These are phyloP conservation scores for Cinara cedri DNA, from an alignment of 2,888 invertebrate species.

Conservation along the genomic window DNA sequence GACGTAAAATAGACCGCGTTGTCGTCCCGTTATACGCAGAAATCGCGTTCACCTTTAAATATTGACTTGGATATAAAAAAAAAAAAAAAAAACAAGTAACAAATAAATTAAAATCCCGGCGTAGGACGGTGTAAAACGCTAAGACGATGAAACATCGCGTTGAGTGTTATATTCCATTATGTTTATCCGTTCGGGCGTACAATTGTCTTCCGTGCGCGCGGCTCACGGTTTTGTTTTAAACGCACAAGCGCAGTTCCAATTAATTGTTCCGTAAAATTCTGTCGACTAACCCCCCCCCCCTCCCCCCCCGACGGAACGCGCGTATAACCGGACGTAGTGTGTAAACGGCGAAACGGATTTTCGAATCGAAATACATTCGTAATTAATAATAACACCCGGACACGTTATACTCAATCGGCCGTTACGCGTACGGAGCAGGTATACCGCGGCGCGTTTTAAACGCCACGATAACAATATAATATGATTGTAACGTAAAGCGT, in stretches of 20 bases:
- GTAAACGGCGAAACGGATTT: not conserved
- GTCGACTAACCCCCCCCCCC: not conserved
- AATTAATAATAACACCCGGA: not conserved
- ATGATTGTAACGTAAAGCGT: not conserved
- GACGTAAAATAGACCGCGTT: not conserved
- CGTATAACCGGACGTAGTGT: too few relatives aligned
- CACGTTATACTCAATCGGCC: too few relatives aligned
- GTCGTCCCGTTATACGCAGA: not conserved
- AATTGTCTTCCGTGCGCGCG: not conserved
- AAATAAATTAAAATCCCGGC: too few relatives aligned
- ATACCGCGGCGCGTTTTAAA: not conserved
- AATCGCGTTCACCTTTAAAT: too few relatives aligned
- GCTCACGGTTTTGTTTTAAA: not conserved
- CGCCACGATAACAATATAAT: not conserved
- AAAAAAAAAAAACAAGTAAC: too few relatives aligned
- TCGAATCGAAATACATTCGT: not conserved
- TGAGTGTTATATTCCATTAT: slow-evolving; percentile 1
- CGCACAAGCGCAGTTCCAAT: not conserved
- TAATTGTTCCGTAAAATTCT: not conserved
- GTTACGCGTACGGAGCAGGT: not conserved
- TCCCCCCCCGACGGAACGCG: too few relatives aligned
- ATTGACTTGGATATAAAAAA: too few relatives aligned
- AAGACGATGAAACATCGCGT: slow-evolving; percentile 1
- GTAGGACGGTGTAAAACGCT: too few relatives aligned
- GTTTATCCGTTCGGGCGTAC: not conserved